These are phyloP conservation scores for Scomber colias DNA, from an alignment of 2,113 vertebrate species.

Conservation along the genomic window DNA sequence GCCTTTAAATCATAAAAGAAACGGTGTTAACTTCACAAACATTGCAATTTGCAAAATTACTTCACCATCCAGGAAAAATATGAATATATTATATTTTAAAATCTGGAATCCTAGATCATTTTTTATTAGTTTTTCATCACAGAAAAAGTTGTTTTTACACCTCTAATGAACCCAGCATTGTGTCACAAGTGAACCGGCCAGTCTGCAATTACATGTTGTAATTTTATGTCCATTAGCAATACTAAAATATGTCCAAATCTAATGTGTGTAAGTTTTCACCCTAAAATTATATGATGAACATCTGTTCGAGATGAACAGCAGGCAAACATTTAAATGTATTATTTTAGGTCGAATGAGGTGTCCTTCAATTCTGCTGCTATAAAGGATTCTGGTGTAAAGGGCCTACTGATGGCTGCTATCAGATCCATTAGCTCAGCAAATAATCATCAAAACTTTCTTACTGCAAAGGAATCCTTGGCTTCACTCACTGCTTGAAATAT, in stretches of 20 bases:
- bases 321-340: not conserved
- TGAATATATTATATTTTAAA: not conserved
- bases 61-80: not conserved
- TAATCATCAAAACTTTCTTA: conserved; percentile 38
- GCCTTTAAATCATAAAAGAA: conserved; percentile 43
- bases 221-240: not conserved
- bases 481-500: conserved; percentile 28
- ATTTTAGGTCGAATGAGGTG: not conserved
- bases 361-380: conserved; percentile 17
- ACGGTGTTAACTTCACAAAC: conserved; percentile 51
- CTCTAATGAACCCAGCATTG: not conserved
- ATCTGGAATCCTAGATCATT: not conserved
- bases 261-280: not conserved
- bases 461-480: conserved; percentile 4
- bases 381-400: too few species aligned
- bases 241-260: not conserved
- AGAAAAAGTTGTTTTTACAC: not conserved
- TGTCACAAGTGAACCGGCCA: not conserved
- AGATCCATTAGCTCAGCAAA: conserved; percentile 36
- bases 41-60: conserved; percentile 28
- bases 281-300: not conserved
- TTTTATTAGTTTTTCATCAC: not conserved
- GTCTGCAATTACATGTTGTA: not conserved
- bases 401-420: not conserved
- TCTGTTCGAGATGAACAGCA: not conserved